These are phyloP conservation scores for Cuculus canorus DNA, from an alignment of 2,797 vertebrate species.

Conservation along the genomic window DNA sequence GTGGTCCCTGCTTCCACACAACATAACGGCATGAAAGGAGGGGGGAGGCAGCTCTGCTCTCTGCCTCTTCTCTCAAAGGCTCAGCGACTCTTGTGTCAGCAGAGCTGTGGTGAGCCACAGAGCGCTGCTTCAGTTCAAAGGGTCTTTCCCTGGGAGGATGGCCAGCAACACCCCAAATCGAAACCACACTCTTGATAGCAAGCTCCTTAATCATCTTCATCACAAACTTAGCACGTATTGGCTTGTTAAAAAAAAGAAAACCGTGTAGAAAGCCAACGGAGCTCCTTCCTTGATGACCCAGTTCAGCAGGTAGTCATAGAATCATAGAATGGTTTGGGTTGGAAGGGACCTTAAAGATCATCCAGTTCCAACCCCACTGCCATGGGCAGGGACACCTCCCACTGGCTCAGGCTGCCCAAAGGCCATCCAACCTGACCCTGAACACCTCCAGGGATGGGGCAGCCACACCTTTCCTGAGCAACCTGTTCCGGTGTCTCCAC, in stretches of 20 bases:
- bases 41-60: neutral
- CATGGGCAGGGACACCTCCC: no score
- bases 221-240: neutral
- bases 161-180: neutral
- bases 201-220: neutral
- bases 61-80: neutral
- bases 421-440: no score
- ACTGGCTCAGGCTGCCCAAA: no score
- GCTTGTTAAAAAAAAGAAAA: neutral
- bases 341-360: no score
- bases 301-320: neutral
- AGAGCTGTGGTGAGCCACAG: slow-evolving; percentile 8
- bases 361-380: no score
- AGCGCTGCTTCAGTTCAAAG: neutral
- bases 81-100: neutral
- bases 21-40: neutral
- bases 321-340: no score
- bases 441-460: no score
- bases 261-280: rapidly evolving
- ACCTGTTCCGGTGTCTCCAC: no score
- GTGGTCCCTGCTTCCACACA: neutral
- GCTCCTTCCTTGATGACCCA: neutral
- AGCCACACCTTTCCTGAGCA: no score
- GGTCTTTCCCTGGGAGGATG: neutral
- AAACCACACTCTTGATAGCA: neutral